These are phyloP conservation scores for Elgonia sp. DNA, from an alignment of 2,888 invertebrate species.

Conservation along the genomic window DNA sequence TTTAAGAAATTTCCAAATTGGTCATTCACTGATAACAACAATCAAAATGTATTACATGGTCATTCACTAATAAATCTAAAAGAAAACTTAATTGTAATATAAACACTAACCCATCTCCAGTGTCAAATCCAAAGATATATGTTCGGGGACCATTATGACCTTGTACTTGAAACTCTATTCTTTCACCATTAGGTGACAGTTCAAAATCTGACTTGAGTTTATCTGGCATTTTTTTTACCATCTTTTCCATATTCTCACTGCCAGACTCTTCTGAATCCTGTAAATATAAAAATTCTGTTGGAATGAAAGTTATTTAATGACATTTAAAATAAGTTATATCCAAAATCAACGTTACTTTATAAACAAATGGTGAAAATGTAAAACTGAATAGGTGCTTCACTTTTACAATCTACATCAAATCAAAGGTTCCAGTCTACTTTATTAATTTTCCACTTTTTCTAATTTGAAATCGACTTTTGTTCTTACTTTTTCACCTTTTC, in stretches of 20 bases:
- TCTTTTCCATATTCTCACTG: conserved; percentile 43
- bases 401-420: background rate
- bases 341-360: background rate
- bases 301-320: background rate
- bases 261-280: conserved; percentile 68
- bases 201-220: conserved; percentile 58
- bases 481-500: too few species aligned
- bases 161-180: conserved; percentile 93
- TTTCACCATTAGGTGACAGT: conserved; percentile 85
- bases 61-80: conserved; percentile 14
- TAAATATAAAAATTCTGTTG: background rate
- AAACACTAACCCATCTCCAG: conserved; percentile 92
- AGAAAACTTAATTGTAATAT: too few species aligned
- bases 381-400: background rate
- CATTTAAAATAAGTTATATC: background rate
- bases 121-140: conserved; percentile 95
- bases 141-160: conserved; percentile 94
- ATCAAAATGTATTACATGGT: background rate
- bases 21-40: conserved; percentile 25
- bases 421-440: conserved; percentile 40
- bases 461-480: background rate
- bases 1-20: background rate
- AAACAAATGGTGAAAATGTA: background rate
- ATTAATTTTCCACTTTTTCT: conserved; percentile 29
- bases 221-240: conserved; percentile 11